Base-by-base conservation (phyloP, 2,888 invertebrate species). In the Oscheius sp. region DNA sequence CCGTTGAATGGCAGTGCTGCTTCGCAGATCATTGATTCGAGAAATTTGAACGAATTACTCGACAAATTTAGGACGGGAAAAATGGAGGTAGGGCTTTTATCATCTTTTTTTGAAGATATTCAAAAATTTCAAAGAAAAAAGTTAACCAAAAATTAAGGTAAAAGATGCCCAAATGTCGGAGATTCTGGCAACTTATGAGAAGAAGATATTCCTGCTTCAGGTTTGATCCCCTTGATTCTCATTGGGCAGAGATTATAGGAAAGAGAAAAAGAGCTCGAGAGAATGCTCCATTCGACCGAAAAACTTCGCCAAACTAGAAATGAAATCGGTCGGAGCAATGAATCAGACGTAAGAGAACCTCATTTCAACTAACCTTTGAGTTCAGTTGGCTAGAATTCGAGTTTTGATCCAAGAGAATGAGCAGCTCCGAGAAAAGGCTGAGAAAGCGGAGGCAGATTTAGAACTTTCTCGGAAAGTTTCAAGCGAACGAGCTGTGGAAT, bases 211-310 rank as follows among this genome's bases (percentile, higher is more conserved):
- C n/a, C 58, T 78, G 53, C 37, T 78, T 20, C 55, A 76, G 69
- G 80, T 76, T n/a, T n/a, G 25, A 25, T 53, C 17, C 39, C 6
- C 3, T n/a, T 33, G n/a, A n/a, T 52, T 31, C 15, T n/a, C 23
- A 15, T 37, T 45, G 12, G 3, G 3, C 20, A 34, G 3, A 12
- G 31, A 25, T 55, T 29, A 53, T 63, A 82, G 74, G 57, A 53
- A 3, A 58, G 76, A 23, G 87, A 87, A 68, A 81, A 85, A 45
- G 87, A 88, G 61, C 78, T 88, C 17, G 87, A 88, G 69, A 84
- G 86, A 46, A 73, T 88, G 29, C 72, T 88, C 48, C 86, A 87
- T 39, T 85, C 87, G 27, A 88, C 87, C 33, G 88, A 88, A 77
- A 72, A 87, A 23, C 82, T 88, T 31, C 83, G 88, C 37, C 73